Percentiles rank a stretch among this genome's conserved stretches.
Evolutionary conservation across 2,113 vertebrate genomes (phyloP).

Genomic region (Noctilio leporinus): DNA sequence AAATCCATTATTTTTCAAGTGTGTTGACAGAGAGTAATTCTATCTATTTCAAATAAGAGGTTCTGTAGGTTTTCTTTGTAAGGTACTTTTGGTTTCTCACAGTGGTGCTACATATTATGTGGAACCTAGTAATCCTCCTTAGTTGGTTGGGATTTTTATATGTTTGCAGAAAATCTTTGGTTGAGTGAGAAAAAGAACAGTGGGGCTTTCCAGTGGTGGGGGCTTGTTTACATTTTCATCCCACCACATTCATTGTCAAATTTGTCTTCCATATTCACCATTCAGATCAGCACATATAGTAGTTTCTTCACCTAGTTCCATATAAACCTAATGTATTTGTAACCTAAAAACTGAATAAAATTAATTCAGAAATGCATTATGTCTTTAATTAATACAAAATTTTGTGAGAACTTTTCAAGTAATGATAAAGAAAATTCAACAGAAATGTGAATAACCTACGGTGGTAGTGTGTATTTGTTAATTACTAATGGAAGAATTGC

Average conservation of each 20-base stretch:
- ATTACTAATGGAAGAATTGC: not conserved
- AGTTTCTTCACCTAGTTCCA: not conserved
- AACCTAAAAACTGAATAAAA: not conserved
- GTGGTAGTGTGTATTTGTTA: not conserved
- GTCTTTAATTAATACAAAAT: not conserved
- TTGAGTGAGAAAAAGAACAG: not conserved
- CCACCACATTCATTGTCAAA: not conserved
- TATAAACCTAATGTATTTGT: not conserved
- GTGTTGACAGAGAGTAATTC: not conserved
- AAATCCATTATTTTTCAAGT: not conserved
- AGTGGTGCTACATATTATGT: not conserved
- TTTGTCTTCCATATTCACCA: not conserved
- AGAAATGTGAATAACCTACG: too few species aligned
- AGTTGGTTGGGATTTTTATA: not conserved
- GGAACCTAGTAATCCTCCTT: not conserved
- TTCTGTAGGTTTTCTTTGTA: not conserved
- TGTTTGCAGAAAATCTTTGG: not conserved
- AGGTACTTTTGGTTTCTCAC: not conserved
- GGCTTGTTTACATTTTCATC: not conserved
- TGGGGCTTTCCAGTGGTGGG: not conserved
- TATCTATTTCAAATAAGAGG: not conserved
- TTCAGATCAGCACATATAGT: not conserved
- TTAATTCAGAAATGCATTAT: not conserved
- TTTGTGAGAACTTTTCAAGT: too few species aligned
- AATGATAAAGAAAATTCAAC: too few species aligned